Conservation (phyloP, 2,113 vertebrate genomes). For the Oceanodroma tethys region DNA sequence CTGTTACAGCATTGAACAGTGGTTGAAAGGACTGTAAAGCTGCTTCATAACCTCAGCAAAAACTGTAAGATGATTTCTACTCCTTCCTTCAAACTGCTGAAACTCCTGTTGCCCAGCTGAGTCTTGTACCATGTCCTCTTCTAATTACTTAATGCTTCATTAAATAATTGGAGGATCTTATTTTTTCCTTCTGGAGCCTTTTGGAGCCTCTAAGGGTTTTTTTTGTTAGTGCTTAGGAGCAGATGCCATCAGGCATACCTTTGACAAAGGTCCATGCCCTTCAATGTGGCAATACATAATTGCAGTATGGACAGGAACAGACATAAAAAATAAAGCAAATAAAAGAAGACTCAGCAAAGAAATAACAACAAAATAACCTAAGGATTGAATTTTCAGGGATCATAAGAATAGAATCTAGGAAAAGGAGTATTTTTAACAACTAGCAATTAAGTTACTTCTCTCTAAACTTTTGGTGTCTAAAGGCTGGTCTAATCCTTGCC, state of each 20-base stretch:
- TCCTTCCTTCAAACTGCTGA: neutral
- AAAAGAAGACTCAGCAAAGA: neutral
- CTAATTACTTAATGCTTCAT: neutral
- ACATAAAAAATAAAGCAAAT: neutral
- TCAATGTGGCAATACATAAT: neutral
- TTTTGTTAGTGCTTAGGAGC: neutral
- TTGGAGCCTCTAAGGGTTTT: neutral
- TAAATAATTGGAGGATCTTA: neutral
- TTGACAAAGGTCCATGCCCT: neutral
- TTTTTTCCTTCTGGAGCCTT: neutral
- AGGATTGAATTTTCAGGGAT: neutral
- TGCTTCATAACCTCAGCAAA: neutral
- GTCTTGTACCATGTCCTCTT: neutral
- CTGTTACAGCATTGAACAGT: neutral
- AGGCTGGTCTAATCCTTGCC: neutral
- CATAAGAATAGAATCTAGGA: neutral
- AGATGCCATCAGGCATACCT: neutral
- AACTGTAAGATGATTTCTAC: neutral
- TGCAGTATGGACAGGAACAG: neutral
- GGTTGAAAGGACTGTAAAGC: neutral
- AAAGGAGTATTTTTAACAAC: neutral
- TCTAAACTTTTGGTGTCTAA: neutral
- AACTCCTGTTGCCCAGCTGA: neutral
- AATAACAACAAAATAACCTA: neutral
- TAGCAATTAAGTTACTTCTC: neutral